These are phyloP conservation scores for Epistrophe eligans DNA, from an alignment of 2,888 invertebrate genomes.

Conservation along the genomic window DNA sequence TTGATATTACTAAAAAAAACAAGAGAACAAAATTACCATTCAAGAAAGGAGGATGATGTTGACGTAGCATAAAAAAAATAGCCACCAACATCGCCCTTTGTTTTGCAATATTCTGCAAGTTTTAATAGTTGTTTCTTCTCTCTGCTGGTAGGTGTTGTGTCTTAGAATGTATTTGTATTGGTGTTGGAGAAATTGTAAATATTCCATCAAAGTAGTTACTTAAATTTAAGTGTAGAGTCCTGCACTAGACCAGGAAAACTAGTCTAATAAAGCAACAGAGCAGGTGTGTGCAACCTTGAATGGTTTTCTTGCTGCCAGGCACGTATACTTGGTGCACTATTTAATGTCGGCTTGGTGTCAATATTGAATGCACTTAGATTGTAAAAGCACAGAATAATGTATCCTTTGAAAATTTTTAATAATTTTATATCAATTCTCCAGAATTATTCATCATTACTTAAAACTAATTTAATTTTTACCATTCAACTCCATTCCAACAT, in stretches of 20 bases:
- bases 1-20: conserved; percentile 42
- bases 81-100: conserved; percentile 36
- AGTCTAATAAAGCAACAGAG: conserved; percentile 27
- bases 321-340: conserved; percentile 26
- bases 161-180: conserved; percentile 4
- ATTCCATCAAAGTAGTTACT: conserved; percentile 53
- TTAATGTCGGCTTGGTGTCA: conserved; percentile 20
- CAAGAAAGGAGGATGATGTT: background rate
- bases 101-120: conserved; percentile 55
- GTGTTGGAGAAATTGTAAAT: conserved; percentile 14
- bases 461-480: conserved; percentile 7
- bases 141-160: background rate
- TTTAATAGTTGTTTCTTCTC: conserved; percentile 42
- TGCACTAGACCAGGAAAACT: conserved; percentile 23
- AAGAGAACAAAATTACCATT: conserved; percentile 46
- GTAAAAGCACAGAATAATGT: background rate
- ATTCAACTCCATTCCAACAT: background rate
- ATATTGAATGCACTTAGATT: conserved; percentile 19
- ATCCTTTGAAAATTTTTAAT: background rate
- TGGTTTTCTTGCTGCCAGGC: conserved; percentile 37
- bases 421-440: background rate
- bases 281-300: conserved; percentile 31
- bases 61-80: conserved; percentile 33
- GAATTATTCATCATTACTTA: background rate
- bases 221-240: conserved; percentile 45